Evolutionary conservation across 2,888 invertebrate species (phyloP), one percentile per base, ranked within the genome.

Genomic region (Eupsilia transversa): DNA sequence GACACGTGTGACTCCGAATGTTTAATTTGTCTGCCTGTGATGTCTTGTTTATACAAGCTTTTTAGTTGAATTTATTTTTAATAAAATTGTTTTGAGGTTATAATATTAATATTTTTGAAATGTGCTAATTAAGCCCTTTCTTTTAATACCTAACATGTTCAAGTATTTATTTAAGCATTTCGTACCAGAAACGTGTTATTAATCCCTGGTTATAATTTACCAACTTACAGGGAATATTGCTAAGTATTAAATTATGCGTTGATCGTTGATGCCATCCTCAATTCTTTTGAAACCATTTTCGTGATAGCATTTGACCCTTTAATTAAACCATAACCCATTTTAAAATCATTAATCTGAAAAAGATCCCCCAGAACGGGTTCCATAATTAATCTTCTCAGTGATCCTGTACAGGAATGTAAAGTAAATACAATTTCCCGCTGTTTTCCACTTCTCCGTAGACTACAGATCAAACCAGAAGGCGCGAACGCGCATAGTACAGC

Each of bases 331-430:
- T 23, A 56, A 30, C 20, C 41, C 0, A 61, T 64, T 61, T 41
- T 33, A 66, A 56, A 63, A 66, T 35, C 49, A 66, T 67, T 66
- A 43, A 76, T 56, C 43, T 81, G 30, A 66, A 80, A 60, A 54
- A 41, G 12, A 60, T 49, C 56, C 30, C 23, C 14, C 14, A 41
- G 56, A 74, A 66, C 46, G 57, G 43, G 46, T 57, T 67, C 56
- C 10, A 56, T 83, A 80, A 73, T 78, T 63, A 78, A 82, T 77
- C 52, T 72, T 57, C 23, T 64, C 57, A 27, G 70, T 73, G 61
- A 72, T 61, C 41, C 64, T 30, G 35, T n/a, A 43, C 65, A 43
- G 41, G 69, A 83, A 79, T 82, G 64, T 70, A 74, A 78, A 83
- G 64, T 77, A 72, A 71, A 81, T 70, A 72, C 35, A 63, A 76